Percentiles rank a stretch among this genome's conserved stretches.
Conservation (phyloP, 2,113 vertebrate genomes). For the Dasyprocta punctata region DNA sequence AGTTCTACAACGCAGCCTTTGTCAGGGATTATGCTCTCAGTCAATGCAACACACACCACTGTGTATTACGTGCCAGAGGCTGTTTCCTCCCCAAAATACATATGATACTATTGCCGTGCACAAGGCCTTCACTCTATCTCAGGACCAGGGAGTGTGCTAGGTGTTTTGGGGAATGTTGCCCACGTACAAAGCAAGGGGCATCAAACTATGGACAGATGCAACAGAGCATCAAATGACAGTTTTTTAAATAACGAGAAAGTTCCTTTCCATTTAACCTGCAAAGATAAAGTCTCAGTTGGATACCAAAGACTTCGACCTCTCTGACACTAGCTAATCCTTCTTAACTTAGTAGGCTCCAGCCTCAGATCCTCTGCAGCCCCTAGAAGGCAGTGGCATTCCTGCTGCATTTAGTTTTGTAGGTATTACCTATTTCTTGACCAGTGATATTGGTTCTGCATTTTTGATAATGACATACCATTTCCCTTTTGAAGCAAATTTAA, state of each 20-base stretch:
- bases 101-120: background rate
- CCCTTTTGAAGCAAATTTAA: background rate
- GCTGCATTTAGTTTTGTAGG: background rate
- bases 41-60: background rate
- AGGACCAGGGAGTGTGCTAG: fast-evolving
- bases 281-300: background rate
- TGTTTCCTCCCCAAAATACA: background rate
- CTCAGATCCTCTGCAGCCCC: background rate
- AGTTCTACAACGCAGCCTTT: background rate
- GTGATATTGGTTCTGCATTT: background rate
- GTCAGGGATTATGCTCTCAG: background rate
- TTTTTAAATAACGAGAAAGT: background rate
- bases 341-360: background rate
- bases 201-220: background rate
- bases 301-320: background rate
- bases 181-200: background rate
- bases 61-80: too few relatives aligned
- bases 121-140: background rate
- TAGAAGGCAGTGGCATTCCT: background rate
- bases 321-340: background rate
- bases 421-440: background rate
- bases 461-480: background rate
- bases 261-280: background rate
- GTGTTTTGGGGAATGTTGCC: background rate
- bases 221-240: background rate